These are phyloP conservation scores for Zaprionus nigranus DNA, from an alignment of 1,140 invertebrate genomes.

Conservation along the genomic window DNA sequence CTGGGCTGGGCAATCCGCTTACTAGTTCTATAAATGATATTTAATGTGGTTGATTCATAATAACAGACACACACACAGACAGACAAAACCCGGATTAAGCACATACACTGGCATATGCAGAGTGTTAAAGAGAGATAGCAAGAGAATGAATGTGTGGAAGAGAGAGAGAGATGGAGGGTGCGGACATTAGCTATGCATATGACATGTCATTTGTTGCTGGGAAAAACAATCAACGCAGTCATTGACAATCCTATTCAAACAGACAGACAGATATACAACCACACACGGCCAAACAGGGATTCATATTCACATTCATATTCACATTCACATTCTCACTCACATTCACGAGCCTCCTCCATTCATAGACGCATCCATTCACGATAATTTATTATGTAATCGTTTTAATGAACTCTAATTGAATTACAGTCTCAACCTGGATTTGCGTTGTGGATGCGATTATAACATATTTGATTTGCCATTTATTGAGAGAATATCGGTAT, in stretches of 20 bases:
- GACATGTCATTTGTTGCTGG: conserved; percentile 2
- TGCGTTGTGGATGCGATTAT: conserved; percentile 35
- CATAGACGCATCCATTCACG: conserved; percentile 41
- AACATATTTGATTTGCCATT: conserved; percentile 26
- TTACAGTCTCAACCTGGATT: conserved; percentile 54
- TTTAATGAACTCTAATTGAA: conserved; percentile 74
- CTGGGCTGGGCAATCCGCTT: conserved; percentile 24
- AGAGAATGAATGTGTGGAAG: not conserved
- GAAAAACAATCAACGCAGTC: conserved; percentile 39
- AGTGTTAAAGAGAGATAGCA: not conserved
- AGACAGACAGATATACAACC: not conserved
- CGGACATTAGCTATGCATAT: conserved; percentile 25
- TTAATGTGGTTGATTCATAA: conserved; percentile 40
- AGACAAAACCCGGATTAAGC: conserved; percentile 34
- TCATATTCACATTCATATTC: conserved; percentile 10
- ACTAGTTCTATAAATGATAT: conserved; percentile 33
- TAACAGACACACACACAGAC: conserved; percentile 12
- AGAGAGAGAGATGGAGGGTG: not conserved
- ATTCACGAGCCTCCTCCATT: conserved; percentile 19
- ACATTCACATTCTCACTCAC: not conserved
- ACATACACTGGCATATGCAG: not conserved
- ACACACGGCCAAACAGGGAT: not conserved
- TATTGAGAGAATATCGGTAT: not conserved
- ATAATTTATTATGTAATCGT: conserved; percentile 74
- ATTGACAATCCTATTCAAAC: conserved; percentile 10